Evolutionary conservation across 2,797 vertebrate genomes (phyloP).

Genomic region (Parambassis ranga): DNA sequence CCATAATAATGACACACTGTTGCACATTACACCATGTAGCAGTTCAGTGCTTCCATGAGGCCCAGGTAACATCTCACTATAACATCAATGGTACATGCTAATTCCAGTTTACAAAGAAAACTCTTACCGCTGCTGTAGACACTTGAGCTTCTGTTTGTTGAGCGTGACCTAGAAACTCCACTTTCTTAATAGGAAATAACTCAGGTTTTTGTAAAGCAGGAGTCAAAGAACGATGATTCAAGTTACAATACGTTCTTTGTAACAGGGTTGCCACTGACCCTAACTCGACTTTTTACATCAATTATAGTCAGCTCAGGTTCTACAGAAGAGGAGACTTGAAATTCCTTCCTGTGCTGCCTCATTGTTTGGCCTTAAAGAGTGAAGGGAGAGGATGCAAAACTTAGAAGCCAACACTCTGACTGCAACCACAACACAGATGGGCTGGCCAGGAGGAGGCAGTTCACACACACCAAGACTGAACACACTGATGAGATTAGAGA

Average conservation of each 20-base stretch:
- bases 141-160: background rate
- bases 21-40: conserved; percentile 22
- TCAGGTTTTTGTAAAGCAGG: background rate
- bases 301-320: conserved; percentile 12
- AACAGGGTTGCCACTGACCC: background rate
- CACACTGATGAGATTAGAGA: conserved; percentile 65
- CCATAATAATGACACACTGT: conserved; percentile 78
- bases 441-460: conserved; percentile 63
- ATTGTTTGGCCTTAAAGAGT: conserved; percentile 69
- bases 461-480: conserved; percentile 60
- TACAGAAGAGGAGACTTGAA: background rate
- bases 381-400: conserved; percentile 40
- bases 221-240: background rate
- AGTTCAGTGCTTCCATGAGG: conserved; percentile 20
- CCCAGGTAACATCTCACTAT: background rate
- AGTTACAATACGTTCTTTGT: conserved; percentile 5
- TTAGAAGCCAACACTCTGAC: conserved; percentile 53
- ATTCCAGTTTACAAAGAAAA: conserved; percentile 2
- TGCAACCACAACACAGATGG: conserved; percentile 70
- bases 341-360: conserved; percentile 22
- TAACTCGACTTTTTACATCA: background rate
- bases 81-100: conserved; percentile 13
- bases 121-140: background rate
- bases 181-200: conserved; percentile 21
- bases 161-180: conserved; percentile 16